These are phyloP conservation scores for Dysmachus trigonus DNA, from an alignment of 2,888 invertebrate species.

Conservation along the genomic window DNA sequence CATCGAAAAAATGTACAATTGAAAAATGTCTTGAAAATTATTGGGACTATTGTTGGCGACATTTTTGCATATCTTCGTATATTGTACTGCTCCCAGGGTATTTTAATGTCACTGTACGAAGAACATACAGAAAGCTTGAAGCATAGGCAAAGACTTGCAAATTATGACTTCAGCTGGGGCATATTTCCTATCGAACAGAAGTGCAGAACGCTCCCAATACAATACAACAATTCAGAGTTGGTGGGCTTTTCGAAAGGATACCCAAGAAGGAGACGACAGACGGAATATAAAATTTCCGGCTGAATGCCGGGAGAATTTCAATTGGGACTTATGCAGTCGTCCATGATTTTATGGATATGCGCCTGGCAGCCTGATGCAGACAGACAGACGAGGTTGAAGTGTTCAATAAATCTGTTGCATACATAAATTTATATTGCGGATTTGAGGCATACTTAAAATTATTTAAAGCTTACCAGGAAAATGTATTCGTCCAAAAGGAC, in stretches of 20 bases:
- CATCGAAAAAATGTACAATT: not conserved
- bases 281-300: not conserved
- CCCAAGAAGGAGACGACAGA: not conserved
- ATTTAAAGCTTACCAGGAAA: not conserved
- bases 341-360: not conserved
- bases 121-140: not conserved
- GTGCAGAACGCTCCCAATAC: not conserved
- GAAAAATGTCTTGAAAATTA: constrained; percentile 7
- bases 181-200: not conserved
- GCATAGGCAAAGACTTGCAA: not conserved
- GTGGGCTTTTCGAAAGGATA: not conserved
- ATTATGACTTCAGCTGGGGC: not conserved
- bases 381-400: not conserved
- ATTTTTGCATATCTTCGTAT: not conserved
- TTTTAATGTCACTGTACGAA: not conserved
- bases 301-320: not conserved
- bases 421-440: not conserved
- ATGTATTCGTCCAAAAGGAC: not conserved
- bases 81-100: not conserved
- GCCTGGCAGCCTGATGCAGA: not conserved
- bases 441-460: not conserved
- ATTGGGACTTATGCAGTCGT: not conserved
- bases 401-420: not conserved
- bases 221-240: not conserved
- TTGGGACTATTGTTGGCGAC: constrained; percentile 1